These are phyloP conservation scores for Carcina quercana DNA, from an alignment of 2,888 invertebrate species.

Conservation along the genomic window DNA sequence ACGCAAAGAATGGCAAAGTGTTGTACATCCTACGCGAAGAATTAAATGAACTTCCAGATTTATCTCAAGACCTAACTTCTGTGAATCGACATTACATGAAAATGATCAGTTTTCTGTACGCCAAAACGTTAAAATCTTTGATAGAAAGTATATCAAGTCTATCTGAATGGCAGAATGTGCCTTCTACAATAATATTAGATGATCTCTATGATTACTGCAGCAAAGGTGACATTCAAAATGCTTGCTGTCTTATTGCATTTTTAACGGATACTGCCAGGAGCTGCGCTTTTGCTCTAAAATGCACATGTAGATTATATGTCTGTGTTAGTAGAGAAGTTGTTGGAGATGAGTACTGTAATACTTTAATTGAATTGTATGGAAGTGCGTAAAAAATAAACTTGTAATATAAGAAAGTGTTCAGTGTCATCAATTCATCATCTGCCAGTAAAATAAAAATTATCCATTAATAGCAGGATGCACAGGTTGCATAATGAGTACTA, in stretches of 20 bases:
- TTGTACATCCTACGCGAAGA: conserved; percentile 52
- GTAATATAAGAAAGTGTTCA: no score
- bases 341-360: conserved; percentile 39
- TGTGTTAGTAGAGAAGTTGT: conserved; percentile 34
- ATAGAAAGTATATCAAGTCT: conserved; percentile 47
- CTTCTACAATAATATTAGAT: conserved; percentile 54
- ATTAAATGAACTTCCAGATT: conserved; percentile 49
- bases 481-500: no score
- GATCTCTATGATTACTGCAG: conserved; percentile 44
- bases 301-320: conserved; percentile 34
- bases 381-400: no score
- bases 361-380: conserved; percentile 39
- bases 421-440: no score
- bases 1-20: conserved; percentile 51
- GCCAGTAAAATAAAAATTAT: no score
- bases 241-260: conserved; percentile 49
- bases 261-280: conserved; percentile 39
- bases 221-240: conserved; percentile 37
- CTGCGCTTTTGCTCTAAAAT: conserved; percentile 33
- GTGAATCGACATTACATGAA: conserved; percentile 54
- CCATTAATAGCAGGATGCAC: no score
- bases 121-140: conserved; percentile 38
- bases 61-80: conserved; percentile 47
- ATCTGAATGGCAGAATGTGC: conserved; percentile 52
- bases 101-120: conserved; percentile 62